These are phyloP conservation scores for Cecropterus lyciades DNA, from an alignment of 1,140 invertebrate genomes.

Conservation along the genomic window DNA sequence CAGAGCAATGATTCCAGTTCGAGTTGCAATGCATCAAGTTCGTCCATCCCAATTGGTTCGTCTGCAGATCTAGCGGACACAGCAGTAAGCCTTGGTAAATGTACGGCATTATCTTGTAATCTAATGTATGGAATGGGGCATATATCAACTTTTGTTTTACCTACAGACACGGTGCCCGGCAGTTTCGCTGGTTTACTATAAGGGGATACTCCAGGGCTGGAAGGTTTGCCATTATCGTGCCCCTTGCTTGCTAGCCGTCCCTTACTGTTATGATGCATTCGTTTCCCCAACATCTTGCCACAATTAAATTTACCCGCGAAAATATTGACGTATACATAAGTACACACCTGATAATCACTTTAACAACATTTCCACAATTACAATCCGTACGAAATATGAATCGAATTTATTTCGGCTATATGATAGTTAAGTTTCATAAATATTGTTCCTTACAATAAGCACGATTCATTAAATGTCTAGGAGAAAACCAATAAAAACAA, in stretches of 20 bases:
- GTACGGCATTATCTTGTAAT: constrained; percentile 71
- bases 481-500: constrained; percentile 41
- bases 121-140: constrained; percentile 76
- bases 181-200: constrained; percentile 80
- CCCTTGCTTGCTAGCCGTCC: constrained; percentile 76
- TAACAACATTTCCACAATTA: constrained; percentile 3
- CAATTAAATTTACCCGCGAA: constrained; percentile 72
- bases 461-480: constrained; percentile 31
- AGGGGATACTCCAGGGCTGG: constrained; percentile 77
- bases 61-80: constrained; percentile 76
- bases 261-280: constrained; percentile 82
- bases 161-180: constrained; percentile 62
- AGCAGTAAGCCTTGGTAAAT: constrained; percentile 71
- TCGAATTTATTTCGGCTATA: constrained; percentile 6
- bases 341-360: constrained; percentile 23
- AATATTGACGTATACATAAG: constrained; percentile 52
- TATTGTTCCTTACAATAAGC: constrained; percentile 2
- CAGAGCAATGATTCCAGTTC: constrained; percentile 95
- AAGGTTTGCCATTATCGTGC: constrained; percentile 79
- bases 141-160: constrained; percentile 73
- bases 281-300: constrained; percentile 78
- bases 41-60: constrained; percentile 87
- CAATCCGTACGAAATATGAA: constrained; percentile 13
- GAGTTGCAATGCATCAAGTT: constrained; percentile 93
- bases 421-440: constrained; percentile 1